Evolutionary conservation across 2,888 invertebrate genomes (phyloP).

Genomic region (Philonicus albiceps): DNA sequence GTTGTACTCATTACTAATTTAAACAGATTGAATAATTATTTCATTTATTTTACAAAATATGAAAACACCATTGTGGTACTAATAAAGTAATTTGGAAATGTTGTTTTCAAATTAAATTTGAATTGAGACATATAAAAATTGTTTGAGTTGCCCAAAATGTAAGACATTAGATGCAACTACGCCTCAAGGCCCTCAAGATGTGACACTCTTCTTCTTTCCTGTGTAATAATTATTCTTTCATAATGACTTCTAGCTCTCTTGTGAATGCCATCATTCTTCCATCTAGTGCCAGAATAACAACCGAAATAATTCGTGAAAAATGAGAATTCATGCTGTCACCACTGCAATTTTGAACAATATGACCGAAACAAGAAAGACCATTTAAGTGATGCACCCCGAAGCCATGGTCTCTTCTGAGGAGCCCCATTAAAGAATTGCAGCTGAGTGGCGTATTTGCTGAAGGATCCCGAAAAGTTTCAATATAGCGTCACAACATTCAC

Average conservation of each 20-base stretch:
- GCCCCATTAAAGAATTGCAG: not conserved
- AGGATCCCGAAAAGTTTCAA: not conserved
- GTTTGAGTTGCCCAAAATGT: not conserved
- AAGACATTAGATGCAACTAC: not conserved
- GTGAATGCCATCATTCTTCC: not conserved
- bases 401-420: not conserved
- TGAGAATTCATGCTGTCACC: slow-evolving; percentile 4
- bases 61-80: no score
- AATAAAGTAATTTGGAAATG: no score
- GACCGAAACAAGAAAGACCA: not conserved
- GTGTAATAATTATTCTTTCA: not conserved
- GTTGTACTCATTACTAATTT: no score
- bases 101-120: not conserved
- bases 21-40: no score
- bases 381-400: not conserved
- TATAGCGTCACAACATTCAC: not conserved
- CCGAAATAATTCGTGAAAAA: not conserved
- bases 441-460: not conserved
- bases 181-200: not conserved
- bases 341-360: not conserved
- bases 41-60: no score
- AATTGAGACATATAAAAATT: not conserved
- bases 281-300: not conserved
- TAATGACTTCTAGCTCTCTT: not conserved
- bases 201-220: not conserved